Evolutionary conservation across 2,888 invertebrate genomes (phyloP).

Genomic region (Pherbina coryleti): DNA sequence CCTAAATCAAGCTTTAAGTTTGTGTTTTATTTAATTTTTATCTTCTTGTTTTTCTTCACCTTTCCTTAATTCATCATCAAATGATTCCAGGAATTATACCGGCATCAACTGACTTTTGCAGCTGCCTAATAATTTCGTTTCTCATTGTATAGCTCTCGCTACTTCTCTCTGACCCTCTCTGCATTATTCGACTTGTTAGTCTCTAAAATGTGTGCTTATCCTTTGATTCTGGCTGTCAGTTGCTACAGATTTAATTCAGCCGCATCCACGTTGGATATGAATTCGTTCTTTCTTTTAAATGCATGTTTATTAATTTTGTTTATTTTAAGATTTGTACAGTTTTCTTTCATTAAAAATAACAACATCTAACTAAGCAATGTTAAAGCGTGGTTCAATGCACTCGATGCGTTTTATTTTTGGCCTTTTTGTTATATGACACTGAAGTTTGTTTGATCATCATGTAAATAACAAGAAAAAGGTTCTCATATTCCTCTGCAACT

Average conservation of each 20-base stretch:
- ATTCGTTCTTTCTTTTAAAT: background rate
- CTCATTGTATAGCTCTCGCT: background rate
- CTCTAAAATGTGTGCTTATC: background rate
- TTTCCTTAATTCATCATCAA: constrained; percentile 1
- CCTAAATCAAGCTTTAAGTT: constrained; percentile 4
- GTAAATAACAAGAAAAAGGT: too few species aligned
- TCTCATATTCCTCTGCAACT: too few species aligned
- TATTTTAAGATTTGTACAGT: background rate
- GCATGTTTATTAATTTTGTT: background rate
- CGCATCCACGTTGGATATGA: background rate
- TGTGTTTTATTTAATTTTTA: background rate
- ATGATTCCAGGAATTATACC: constrained; percentile 13
- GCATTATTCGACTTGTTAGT: background rate
- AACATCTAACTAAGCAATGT: too few species aligned
- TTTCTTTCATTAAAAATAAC: background rate
- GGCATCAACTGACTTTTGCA: constrained; percentile 17
- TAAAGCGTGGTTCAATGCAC: too few species aligned
- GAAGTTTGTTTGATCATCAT: too few species aligned
- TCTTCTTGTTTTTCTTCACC: background rate
- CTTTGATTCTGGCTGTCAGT: background rate
- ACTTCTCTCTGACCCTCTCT: background rate
- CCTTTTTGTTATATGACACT: too few species aligned
- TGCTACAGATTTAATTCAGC: background rate
- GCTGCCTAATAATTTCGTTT: constrained; percentile 28
- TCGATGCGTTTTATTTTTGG: too few species aligned